Base-by-base conservation (phyloP, 1,140 invertebrate genomes). In the Scaptomyza montana region DNA sequence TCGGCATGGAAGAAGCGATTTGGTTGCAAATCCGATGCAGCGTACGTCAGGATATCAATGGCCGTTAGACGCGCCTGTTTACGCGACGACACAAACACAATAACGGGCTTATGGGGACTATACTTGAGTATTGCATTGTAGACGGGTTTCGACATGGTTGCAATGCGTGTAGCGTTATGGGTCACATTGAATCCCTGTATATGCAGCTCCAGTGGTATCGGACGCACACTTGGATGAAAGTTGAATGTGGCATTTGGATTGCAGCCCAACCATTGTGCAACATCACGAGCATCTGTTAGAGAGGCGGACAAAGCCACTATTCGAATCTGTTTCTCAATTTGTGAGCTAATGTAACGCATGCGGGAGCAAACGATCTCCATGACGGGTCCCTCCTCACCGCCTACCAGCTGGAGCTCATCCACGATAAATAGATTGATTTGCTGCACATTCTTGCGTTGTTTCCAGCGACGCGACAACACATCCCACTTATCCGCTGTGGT, bases 401-500 rank as follows among this genome's bases (percentile, higher is more conserved):
- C 97, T 55, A 98, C 94, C 60, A 98, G 92, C 87, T 99, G 98
- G n/a, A 99, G 92, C 84, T 99, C 99, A 93, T 99, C 99, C 21
- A 98, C 97, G 69, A 99, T 98, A 84, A 99, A 99, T 2, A 99
- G 93, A 73, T 98, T 97, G 3, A 99, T 95, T 82, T 98, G 99
- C 90, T 99, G 98, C 0, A 99, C 98, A 91, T 99, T 98, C 92
- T 99, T 99, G 5, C 99, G 94, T 85, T 99, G 98, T 91, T 99
- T 99, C 99, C 99, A 99, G 68, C 99, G 94, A 68, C 99, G 93
- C 0, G 99, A 99, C 0, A 99, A 92, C 7, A 99, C 97, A 92
- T 99, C 99, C 99, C 99, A 99, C 84, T 99, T 98, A 78, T 99
- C 98, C 2, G 98, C 98, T 0, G 98, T 99, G 12, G 97, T 97